phyloP scores from a whole-genome alignment of 2,888 invertebrate species.

The Drosophila paramelanica region DNA sequence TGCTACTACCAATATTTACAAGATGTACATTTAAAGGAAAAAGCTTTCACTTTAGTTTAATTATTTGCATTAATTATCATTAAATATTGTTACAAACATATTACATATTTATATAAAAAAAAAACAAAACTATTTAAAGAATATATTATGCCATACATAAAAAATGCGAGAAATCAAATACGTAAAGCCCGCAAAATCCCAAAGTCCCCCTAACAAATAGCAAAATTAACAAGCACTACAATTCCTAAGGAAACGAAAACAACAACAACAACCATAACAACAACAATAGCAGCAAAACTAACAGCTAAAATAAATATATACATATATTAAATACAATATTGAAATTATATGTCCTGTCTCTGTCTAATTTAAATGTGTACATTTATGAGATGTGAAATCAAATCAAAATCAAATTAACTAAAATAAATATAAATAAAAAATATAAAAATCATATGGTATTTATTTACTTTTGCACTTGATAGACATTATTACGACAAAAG shows the following conservation, averaged over 20 bases:
- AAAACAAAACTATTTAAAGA: constrained; percentile 54
- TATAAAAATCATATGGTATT: background rate
- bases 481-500: no score
- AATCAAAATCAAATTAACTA: constrained; percentile 71
- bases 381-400: constrained; percentile 72
- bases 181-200: constrained; percentile 47
- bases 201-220: constrained; percentile 37
- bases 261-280: constrained; percentile 6
- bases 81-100: constrained; percentile 77
- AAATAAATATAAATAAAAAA: constrained; percentile 31
- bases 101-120: constrained; percentile 72
- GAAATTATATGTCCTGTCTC: constrained; percentile 68
- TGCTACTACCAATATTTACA: constrained; percentile 80
- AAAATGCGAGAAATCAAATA: constrained; percentile 57
- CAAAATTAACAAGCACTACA: constrained; percentile 42
- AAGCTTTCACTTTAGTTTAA: constrained; percentile 80
- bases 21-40: constrained; percentile 75
- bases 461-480: no score
- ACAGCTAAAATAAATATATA: constrained; percentile 45
- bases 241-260: constrained; percentile 28
- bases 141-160: constrained; percentile 69
- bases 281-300: constrained; percentile 39
- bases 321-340: constrained; percentile 48
- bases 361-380: constrained; percentile 79
- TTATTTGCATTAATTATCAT: constrained; percentile 75